These are phyloP conservation scores for Galaxias olidus DNA, from an alignment of 2,797 vertebrate genomes.

Conservation along the genomic window DNA sequence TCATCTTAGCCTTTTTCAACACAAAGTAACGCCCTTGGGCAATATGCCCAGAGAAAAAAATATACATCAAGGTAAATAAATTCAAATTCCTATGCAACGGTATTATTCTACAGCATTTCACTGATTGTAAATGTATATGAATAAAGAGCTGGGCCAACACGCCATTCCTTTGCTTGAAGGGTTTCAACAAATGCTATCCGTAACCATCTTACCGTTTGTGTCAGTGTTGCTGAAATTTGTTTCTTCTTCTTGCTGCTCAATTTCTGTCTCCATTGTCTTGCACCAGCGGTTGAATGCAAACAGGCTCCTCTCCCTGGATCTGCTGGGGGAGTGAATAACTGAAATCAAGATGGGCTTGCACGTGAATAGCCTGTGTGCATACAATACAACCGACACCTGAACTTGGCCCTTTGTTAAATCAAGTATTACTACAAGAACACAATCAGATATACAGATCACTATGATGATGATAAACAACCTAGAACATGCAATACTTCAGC, in stretches of 20 bases:
- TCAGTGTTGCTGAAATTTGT: conserved; percentile 92
- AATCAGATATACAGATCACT: too few relatives aligned
- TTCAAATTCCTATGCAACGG: too few relatives aligned
- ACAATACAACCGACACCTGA: neutral
- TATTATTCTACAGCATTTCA: too few relatives aligned
- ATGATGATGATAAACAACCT: too few relatives aligned
- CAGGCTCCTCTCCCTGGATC: conserved; percentile 63
- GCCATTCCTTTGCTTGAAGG: neutral
- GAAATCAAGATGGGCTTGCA: neutral
- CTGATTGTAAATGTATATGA: too few relatives aligned
- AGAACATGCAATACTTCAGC: too few relatives aligned
- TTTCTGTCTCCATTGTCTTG: conserved; percentile 93
- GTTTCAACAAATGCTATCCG: neutral
- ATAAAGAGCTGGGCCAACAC: neutral
- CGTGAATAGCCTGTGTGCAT: neutral
- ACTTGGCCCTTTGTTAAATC: neutral
- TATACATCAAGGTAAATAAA: too few relatives aligned
- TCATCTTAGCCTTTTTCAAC: too few relatives aligned
- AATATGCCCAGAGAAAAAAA: too few relatives aligned
- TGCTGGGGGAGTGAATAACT: conserved; percentile 13
- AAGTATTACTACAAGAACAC: too few relatives aligned
- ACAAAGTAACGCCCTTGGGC: too few relatives aligned
- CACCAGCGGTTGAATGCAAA: conserved; percentile 65
- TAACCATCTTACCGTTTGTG: conserved; percentile 85
- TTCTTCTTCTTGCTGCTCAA: conserved; percentile 87